Conservation (phyloP, 2,888 invertebrate species). For the Perizoma affinitatum region DNA sequence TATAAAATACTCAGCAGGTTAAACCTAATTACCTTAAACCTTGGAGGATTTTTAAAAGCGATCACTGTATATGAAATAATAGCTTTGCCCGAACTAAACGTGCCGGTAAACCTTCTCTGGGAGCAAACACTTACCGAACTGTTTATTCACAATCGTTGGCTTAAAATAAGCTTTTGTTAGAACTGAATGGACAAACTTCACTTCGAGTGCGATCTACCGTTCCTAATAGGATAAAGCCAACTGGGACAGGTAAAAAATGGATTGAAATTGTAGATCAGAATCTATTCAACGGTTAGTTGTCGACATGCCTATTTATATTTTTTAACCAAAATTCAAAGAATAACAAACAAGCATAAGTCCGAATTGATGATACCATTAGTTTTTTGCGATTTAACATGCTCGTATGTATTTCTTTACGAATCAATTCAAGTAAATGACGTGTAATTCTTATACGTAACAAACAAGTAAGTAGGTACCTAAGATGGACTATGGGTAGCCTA, state of each 20-base stretch:
- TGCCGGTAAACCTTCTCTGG: slow-evolving; percentile 60
- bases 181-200: slow-evolving; percentile 41
- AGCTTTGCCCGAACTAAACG: slow-evolving; percentile 53
- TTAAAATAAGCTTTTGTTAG: slow-evolving; percentile 57
- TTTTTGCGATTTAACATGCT: too few species aligned
- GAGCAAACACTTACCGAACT: slow-evolving; percentile 59
- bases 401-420: too few species aligned
- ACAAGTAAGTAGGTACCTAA: too few species aligned
- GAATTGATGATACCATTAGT: too few species aligned
- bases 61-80: too few species aligned
- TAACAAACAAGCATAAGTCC: too few species aligned
- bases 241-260: slow-evolving; percentile 34
- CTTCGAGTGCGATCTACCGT: slow-evolving; percentile 64
- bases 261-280: slow-evolving; percentile 7
- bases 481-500: too few species aligned
- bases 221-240: slow-evolving; percentile 62
- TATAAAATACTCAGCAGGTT: too few species aligned
- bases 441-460: too few species aligned
- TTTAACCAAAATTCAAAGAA: not conserved
- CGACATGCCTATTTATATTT: slow-evolving; percentile 7
- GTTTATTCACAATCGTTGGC: slow-evolving; percentile 59
- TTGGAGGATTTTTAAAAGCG: too few species aligned
- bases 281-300: slow-evolving; percentile 1
- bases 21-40: too few species aligned
- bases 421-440: too few species aligned